Percentiles rank a stretch among this genome's conserved stretches.
phyloP scores from a whole-genome alignment of 2,113 vertebrate genomes.

The Pterocles gutturalis region DNA sequence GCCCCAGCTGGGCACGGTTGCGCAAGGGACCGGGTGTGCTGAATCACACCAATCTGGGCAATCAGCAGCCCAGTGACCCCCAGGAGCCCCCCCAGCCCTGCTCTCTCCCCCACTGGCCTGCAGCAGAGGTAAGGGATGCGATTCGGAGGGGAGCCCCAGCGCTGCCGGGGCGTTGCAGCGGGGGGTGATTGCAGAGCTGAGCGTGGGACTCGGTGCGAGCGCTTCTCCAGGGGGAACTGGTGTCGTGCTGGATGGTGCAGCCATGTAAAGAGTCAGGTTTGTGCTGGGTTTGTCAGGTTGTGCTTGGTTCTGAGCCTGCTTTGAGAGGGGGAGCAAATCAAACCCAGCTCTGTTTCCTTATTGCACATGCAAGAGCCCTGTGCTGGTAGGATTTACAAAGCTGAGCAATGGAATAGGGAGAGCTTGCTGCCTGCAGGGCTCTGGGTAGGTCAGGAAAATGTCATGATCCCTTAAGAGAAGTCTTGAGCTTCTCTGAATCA shows the following conservation, averaged over 20 bases:
- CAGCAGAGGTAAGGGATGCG: neutral
- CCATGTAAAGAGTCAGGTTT: accelerated
- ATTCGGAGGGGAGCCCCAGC: neutral
- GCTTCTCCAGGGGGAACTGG: accelerated
- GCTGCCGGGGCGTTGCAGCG: accelerated
- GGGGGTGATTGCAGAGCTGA: accelerated
- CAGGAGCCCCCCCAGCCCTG: neutral
- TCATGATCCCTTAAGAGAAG: neutral
- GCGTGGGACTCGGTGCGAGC: accelerated
- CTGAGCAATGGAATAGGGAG: neutral
- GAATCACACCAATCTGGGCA: too few species aligned
- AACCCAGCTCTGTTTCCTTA: accelerated
- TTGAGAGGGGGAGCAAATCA: neutral
- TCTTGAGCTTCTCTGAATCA: neutral
- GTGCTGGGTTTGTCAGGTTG: accelerated
- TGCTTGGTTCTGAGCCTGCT: neutral
- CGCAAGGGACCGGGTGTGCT: neutral
- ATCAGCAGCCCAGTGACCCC: neutral
- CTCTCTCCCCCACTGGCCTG: neutral
- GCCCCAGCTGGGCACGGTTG: neutral
- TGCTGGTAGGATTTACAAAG: too few species aligned
- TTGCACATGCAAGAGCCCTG: neutral
- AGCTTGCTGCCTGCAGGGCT: neutral
- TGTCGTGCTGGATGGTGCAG: neutral
- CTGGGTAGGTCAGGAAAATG: neutral